Base-by-base conservation (phyloP, 2,113 vertebrate genomes). In the Menidia beryllina region DNA sequence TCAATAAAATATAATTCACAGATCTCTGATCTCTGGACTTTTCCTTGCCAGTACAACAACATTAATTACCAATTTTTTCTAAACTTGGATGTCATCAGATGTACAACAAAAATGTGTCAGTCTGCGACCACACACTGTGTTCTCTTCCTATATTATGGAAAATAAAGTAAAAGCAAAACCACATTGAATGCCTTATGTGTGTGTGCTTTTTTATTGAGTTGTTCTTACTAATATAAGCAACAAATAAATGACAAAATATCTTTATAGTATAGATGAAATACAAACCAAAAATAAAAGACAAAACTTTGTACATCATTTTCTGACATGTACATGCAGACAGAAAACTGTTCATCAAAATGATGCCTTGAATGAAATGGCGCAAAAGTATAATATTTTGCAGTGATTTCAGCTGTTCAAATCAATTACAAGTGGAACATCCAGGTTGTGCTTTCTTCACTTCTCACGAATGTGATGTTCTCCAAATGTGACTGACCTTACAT, bases 141-240 rank as follows among this genome's bases (percentile, higher is more conserved):
- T 58, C 1, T 66, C 48, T 77, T 69, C 13, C 68, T 72, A 41
- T 69, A 23, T 73, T 76, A 59, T 66, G 48, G 34, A 77, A 87
- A 88, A 87, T 88, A 87, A 87, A 77, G 19, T 54, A 30, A 69
- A 75, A 69, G 27, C 13, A 56, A 72, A 79, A 68, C 12, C 51
- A 19, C 11, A 6, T 6, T 69, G 5, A 9, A 1, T 20, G 50
- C 50, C 12, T 67, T 9, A 56, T 58, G 27, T 74, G 14, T 69
- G 63, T 41, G 64, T 65, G 61, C n/a, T n/a, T n/a, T 17, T 26
- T 21, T 27, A 3, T 54, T n/a, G 5, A 26, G 14, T 23, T 8
- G 25, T 14, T 26, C 15, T 19, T 52, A 7, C 23, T 26, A 15
- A 15, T 17, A 2, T 15, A 17, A 25, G 17, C 24, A 52, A 23